Percentiles rank a stretch among this genome's conserved stretches.
Evolutionary conservation across 2,888 invertebrate species (phyloP).

Genomic region (Brachylomia viminalis): DNA sequence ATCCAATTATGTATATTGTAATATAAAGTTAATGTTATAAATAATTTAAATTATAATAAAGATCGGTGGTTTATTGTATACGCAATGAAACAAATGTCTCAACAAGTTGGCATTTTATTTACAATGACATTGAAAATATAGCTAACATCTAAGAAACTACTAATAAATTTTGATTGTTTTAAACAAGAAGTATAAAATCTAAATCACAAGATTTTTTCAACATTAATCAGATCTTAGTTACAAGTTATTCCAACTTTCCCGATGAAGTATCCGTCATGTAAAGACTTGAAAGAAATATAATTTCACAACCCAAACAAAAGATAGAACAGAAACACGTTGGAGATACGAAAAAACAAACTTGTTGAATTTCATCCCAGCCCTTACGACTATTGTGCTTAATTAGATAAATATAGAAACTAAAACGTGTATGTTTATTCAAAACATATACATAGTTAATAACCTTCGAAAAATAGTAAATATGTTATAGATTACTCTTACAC

Average conservation of each 20-base stretch:
- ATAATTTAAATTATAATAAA: conserved; percentile 70
- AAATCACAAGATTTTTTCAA: conserved; percentile 88
- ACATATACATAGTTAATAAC: conserved; percentile 83
- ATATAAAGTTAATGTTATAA: conserved; percentile 66
- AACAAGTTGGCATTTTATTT: conserved; percentile 91
- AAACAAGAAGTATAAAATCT: conserved; percentile 91
- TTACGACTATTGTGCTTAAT: conserved; percentile 88
- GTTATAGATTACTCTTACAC: conserved; percentile 80
- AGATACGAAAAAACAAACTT: conserved; percentile 75
- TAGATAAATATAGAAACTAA: conserved; percentile 79
- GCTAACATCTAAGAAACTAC: conserved; percentile 90
- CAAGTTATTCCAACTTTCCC: conserved; percentile 75
- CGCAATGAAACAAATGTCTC: conserved; percentile 83
- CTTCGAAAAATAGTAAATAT: conserved; percentile 89
- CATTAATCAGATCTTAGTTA: conserved; percentile 86
- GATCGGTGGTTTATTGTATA: conserved; percentile 68
- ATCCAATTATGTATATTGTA: conserved; percentile 67
- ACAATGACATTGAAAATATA: conserved; percentile 91
- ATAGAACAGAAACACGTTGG: conserved; percentile 61
- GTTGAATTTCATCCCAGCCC: conserved; percentile 84
- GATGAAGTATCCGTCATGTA: conserved; percentile 69
- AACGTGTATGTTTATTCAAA: conserved; percentile 80
- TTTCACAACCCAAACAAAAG: conserved; percentile 77
- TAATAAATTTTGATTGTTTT: conserved; percentile 90
- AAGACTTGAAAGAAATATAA: conserved; percentile 65